A percentile compares a stretch with the other conserved stretches of the same genome.
Conservation (phyloP, 2,888 invertebrate genomes). For the Suillia variegata region DNA sequence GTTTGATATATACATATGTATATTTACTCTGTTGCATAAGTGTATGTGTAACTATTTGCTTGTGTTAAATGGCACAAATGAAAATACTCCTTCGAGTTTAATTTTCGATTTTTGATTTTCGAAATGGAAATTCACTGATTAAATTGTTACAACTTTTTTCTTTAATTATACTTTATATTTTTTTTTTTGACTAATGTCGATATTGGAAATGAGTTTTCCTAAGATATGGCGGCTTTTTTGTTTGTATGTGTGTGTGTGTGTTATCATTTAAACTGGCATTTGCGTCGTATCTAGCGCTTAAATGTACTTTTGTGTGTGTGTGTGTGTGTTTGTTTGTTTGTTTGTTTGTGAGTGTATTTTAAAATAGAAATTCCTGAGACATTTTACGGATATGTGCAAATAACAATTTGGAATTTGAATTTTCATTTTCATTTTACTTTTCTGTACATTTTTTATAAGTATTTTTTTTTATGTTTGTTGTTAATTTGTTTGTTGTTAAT, state of each 20-base stretch:
- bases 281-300: background rate
- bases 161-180: background rate
- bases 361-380: slow-evolving; percentile 53
- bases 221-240: background rate
- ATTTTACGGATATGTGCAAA: slow-evolving; percentile 58
- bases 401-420: slow-evolving; percentile 48
- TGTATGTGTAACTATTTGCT: too few species aligned
- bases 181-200: background rate
- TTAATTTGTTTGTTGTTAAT: slow-evolving; percentile 2
- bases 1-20: too few species aligned
- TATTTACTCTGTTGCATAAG: too few species aligned
- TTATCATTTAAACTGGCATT: background rate
- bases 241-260: too few species aligned
- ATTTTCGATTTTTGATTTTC: background rate
- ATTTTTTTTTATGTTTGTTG: slow-evolving; percentile 20
- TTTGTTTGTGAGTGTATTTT: slow-evolving; percentile 12
- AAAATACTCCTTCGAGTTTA: background rate
- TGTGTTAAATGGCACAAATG: slow-evolving; percentile 14
- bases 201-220: background rate
- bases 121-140: too few species aligned
- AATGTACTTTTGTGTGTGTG: slow-evolving; percentile 6
- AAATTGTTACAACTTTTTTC: background rate
- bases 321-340: too few species aligned
- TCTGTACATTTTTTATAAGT: slow-evolving; percentile 18
- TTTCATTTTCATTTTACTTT: too few species aligned